Evolutionary conservation across 2,888 invertebrate species (phyloP).

Genomic region (Merodon equestris): DNA sequence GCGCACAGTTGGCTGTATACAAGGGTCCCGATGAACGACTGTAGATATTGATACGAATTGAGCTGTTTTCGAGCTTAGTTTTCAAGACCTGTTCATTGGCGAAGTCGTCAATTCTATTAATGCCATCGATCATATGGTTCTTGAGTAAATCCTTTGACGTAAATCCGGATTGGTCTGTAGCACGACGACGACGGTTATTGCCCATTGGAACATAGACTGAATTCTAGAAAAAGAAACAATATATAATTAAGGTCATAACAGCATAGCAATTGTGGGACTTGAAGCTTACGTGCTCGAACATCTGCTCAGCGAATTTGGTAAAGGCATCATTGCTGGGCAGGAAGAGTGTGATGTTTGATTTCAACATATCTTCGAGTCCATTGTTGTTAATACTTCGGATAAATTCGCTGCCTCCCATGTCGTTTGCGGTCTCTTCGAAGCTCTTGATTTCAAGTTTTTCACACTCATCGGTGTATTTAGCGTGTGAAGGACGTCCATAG

Average conservation of each 20-base stretch:
- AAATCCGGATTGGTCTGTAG: conserved; percentile 62
- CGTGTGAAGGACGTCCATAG: conserved; percentile 79
- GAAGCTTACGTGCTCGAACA: conserved; percentile 80
- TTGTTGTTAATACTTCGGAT: conserved; percentile 80
- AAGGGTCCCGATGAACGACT: conserved; percentile 75
- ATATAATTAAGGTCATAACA: not conserved
- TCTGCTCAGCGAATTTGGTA: conserved; percentile 80
- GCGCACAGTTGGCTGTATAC: conserved; percentile 85
- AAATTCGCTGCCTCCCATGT: conserved; percentile 82
- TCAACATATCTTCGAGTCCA: conserved; percentile 79
- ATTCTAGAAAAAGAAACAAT: conserved; percentile 76
- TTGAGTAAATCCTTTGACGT: conserved; percentile 80
- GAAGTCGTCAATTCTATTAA: conserved; percentile 81
- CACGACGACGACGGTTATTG: conserved; percentile 68
- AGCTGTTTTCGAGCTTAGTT: conserved; percentile 75
- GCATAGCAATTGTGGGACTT: not conserved
- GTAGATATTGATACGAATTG: conserved; percentile 77
- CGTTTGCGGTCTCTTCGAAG: conserved; percentile 81
- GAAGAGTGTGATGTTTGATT: conserved; percentile 82
- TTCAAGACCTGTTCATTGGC: conserved; percentile 81
- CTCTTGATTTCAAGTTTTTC: conserved; percentile 81
- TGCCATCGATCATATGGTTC: conserved; percentile 82
- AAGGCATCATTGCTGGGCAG: conserved; percentile 83
- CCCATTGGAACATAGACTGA: conserved; percentile 76
- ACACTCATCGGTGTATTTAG: conserved; percentile 79